These are phyloP conservation scores for Euura lappo DNA, from an alignment of 1,140 invertebrate species.

Conservation along the genomic window DNA sequence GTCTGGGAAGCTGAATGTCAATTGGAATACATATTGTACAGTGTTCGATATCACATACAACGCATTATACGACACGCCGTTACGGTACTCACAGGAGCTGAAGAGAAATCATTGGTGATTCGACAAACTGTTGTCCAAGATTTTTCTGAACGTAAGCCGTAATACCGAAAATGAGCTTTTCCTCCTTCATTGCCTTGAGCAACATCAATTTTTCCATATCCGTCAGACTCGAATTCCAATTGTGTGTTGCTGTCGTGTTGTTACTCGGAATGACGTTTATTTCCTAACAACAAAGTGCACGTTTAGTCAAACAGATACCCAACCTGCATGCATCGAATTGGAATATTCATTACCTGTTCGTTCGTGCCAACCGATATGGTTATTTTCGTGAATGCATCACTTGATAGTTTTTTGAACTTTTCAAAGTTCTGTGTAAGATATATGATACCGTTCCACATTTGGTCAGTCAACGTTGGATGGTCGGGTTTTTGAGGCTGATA, in stretches of 20 bases:
- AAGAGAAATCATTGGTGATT: constrained; percentile 72
- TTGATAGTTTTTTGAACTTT: constrained; percentile 59
- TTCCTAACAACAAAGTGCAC: constrained; percentile 47
- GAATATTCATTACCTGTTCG: constrained; percentile 55
- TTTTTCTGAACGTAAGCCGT: constrained; percentile 79
- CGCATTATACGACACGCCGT: constrained; percentile 13
- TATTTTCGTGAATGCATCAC: constrained; percentile 64
- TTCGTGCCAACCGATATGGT: constrained; percentile 67
- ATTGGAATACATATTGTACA: not conserved
- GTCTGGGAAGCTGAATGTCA: constrained; percentile 70
- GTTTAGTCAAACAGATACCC: not conserved
- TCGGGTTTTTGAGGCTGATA: constrained; percentile 62
- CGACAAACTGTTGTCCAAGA: constrained; percentile 79
- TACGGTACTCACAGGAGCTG: constrained; percentile 69
- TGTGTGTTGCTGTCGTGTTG: constrained; percentile 45
- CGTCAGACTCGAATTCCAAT: constrained; percentile 69
- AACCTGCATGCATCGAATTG: not conserved
- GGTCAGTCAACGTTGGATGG: constrained; percentile 61
- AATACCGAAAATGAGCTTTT: constrained; percentile 81
- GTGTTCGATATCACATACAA: not conserved
- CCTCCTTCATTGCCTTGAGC: constrained; percentile 78
- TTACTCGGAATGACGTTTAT: constrained; percentile 62
- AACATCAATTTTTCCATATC: constrained; percentile 85
- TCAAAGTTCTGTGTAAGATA: constrained; percentile 65
- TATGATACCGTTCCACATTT: constrained; percentile 68